These are phyloP conservation scores for Heliocidaris tuberculata DNA, from an alignment of 35 echinoderm and acorn worm species.

Conservation along the genomic window DNA sequence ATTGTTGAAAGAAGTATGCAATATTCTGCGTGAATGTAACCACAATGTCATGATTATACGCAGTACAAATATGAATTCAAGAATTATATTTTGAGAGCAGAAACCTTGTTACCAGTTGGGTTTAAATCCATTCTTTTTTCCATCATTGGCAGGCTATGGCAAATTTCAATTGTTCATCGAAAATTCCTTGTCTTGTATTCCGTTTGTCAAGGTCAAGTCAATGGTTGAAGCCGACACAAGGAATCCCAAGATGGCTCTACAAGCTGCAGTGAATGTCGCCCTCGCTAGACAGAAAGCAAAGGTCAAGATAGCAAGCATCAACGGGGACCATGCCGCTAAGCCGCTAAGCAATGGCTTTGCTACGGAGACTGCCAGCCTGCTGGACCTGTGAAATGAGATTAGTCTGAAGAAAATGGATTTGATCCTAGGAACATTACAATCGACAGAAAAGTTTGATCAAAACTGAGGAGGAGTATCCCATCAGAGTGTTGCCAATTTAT, in stretches of 20 bases:
- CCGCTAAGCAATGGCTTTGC: neutral
- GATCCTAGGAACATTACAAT: neutral
- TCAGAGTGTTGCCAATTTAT: neutral
- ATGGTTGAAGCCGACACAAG: slow-evolving; percentile 20
- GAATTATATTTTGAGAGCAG: too few species aligned
- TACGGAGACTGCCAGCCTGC: neutral
- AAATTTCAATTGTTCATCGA: neutral
- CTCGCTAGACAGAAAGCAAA: slow-evolving; percentile 6
- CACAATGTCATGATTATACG: too few species aligned
- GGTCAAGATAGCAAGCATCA: neutral
- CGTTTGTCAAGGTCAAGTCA: neutral
- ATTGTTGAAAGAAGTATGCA: too few species aligned
- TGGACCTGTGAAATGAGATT: neutral
- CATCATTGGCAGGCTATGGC: too few species aligned
- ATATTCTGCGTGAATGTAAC: too few species aligned
- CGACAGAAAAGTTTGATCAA: neutral
- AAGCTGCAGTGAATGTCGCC: slow-evolving; percentile 5
- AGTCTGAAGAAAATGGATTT: neutral
- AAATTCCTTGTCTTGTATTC: neutral
- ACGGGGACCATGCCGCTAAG: neutral
- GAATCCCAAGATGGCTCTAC: neutral
- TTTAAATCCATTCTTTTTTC: too few species aligned
- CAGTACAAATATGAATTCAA: too few species aligned
- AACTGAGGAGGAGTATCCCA: neutral
- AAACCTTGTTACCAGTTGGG: too few species aligned